phyloP scores from a whole-genome alignment of 2,888 invertebrate genomes.

The Leptinotarsa peninsularis region DNA sequence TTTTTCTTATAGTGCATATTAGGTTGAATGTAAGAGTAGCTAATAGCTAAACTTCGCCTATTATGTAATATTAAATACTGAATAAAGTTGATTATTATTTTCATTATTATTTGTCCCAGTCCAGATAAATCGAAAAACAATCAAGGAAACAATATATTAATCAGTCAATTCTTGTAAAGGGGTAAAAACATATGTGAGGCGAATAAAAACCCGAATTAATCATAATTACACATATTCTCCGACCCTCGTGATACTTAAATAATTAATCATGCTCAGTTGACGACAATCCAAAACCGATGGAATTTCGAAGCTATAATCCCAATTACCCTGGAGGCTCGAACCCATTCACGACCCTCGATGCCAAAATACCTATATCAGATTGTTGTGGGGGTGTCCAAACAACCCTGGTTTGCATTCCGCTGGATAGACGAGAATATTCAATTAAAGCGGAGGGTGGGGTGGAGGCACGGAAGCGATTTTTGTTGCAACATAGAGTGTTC shows the following conservation, averaged over 20 bases:
- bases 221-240: neutral
- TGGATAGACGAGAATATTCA: neutral
- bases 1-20: too few relatives aligned
- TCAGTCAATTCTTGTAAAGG: too few relatives aligned
- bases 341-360: neutral
- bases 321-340: constrained; percentile 8
- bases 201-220: neutral
- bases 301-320: constrained; percentile 2
- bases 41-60: too few relatives aligned
- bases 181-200: too few relatives aligned
- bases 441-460: neutral
- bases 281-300: constrained; percentile 3
- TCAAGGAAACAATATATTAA: too few relatives aligned
- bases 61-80: too few relatives aligned
- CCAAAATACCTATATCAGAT: constrained; percentile 7
- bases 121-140: too few relatives aligned
- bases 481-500: neutral
- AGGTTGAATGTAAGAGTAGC: too few relatives aligned
- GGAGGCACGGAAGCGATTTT: neutral
- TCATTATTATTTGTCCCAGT: too few relatives aligned
- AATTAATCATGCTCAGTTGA: neutral
- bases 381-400: neutral
- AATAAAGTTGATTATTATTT: too few relatives aligned
- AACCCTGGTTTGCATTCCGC: neutral
- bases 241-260: neutral